Base-by-base conservation (phyloP, 2,888 invertebrate species). In the Micoletzkya japonica region DNA sequence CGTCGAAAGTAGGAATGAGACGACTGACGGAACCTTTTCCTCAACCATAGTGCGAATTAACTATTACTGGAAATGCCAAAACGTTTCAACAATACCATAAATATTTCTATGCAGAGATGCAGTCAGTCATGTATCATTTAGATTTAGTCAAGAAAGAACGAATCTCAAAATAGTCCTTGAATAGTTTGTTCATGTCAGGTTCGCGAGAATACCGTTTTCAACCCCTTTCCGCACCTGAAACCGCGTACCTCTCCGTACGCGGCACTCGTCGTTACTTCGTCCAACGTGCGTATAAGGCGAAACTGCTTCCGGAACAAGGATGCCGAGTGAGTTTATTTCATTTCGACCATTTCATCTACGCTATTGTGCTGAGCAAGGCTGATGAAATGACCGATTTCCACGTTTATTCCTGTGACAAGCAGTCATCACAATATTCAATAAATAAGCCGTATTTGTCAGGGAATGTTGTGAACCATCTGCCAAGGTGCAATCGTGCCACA, bases 221-320 rank as follows among this genome's bases (percentile, higher is more conserved):
- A 96, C 86, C 92, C 94, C 0, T 95, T 92, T 86, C 90, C 90
- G 0, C 89, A 90, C 77, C 87, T 97, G 54, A 92, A 92, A 80
- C 94, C 97, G 0, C 90, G 98, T 80, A 94, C 93, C 74, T 89
- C 93, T 77, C 95, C 96, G 0, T 92, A 95, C 1, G 97, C 96
- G 0, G 92, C 94, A 0, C 90, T 97, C 49, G 93, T 95, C 0
- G 89, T 97, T 28, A 34, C 36, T 60, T 75, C 57, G 17, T 95
- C 95, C 84, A 96, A 97, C 85, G 91, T 95, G 0, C 90, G 91
- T 57, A 90, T 97, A 2, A 93, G 90, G 81, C 89, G 96, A 72
- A 98, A 98, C 86, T 93, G 94, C 72, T 90, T 85, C 74, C 76
- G 87, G 73, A 97, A 98, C 87, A 91, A 91, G 1, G 91, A 91